phyloP scores from a whole-genome alignment of 2,113 vertebrate genomes.

The Lethenteron reissneri region DNA sequence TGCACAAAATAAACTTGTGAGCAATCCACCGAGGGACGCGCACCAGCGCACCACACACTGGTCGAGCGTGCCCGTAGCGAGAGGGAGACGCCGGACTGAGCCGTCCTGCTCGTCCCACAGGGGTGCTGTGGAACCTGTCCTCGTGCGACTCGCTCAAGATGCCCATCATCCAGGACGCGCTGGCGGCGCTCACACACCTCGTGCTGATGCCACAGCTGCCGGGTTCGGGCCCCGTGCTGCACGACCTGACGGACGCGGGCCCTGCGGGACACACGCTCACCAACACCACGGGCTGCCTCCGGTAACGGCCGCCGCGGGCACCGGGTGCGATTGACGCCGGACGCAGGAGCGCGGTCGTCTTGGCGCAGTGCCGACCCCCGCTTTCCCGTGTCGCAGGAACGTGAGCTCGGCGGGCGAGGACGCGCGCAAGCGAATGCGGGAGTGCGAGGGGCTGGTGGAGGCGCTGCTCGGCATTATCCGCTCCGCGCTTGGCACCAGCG shows the following conservation, averaged over 20 bases:
- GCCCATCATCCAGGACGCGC: conserved; percentile 97
- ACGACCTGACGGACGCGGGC: background rate
- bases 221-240: background rate
- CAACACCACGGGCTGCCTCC: conserved; percentile 94
- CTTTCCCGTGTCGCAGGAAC: conserved; percentile 42
- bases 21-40: too few relatives aligned
- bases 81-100: too few relatives aligned
- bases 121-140: conserved; percentile 90
- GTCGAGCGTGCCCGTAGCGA: too few relatives aligned
- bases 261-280: conserved; percentile 35
- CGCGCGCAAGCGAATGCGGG: conserved; percentile 81
- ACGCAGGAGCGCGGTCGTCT: too few relatives aligned
- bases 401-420: conserved; percentile 95
- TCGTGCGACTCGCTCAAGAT: conserved; percentile 97
- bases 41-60: too few relatives aligned
- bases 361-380: too few relatives aligned
- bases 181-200: conserved; percentile 79
- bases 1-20: too few relatives aligned
- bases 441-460: conserved; percentile 89
- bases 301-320: conserved; percentile 20
- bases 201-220: conserved; percentile 78
- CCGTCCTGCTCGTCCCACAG: conserved; percentile 20
- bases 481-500: conserved; percentile 80
- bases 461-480: conserved; percentile 90
- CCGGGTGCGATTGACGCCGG: too few relatives aligned